Evolutionary conservation across 1,140 invertebrate genomes (phyloP), one percentile per base, ranked within the genome.

Genomic region (Euwallacea fornicatus): DNA sequence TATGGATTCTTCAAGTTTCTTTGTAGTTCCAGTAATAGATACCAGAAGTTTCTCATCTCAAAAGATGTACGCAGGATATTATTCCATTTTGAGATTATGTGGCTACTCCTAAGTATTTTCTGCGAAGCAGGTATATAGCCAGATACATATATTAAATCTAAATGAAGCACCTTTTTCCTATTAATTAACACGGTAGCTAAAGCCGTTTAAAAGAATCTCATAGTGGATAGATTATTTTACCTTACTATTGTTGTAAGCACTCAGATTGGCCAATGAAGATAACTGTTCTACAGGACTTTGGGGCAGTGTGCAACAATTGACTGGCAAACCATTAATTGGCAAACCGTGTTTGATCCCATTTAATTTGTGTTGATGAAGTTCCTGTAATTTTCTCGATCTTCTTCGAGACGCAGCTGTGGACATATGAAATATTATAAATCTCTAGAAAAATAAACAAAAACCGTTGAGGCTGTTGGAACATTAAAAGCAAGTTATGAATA

Each of bases 221-320:
- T 33, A 33, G 4, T 50, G 47, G 21, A 33, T 33, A 33, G 4
- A 33, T 33, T 33, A 33, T 2, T 46, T 65, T 79, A 86, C 85
- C 79, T 91, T 92, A 79, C 91, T 91, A 75, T 89, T 87, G 80
- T 91, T 93, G 81, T 92, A 94, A 65, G 91, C 91, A 75, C 88
- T 90, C 21, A 90, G 80, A 2, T 85, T 83, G n/a, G 93, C 91
- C 78, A 94, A 86, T 7, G 92, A 93, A n/a, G 92, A 91, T 60
- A 94, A 82, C 6, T 91, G 91, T 44, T 90, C 91, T 7, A 46
- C 44, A 42, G 91, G 90, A 78, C 89, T 92, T 50, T 89, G 89
- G 62, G 86, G 86, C 21, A 89, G 83, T 0, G 90, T 86, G 81
- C 91, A 93, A 81, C 91, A 93, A 77, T 89, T 89, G 11, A 90